phyloP scores from a whole-genome alignment of 2,888 invertebrate genomes.

The Aphelenchoides bicaudatus region DNA sequence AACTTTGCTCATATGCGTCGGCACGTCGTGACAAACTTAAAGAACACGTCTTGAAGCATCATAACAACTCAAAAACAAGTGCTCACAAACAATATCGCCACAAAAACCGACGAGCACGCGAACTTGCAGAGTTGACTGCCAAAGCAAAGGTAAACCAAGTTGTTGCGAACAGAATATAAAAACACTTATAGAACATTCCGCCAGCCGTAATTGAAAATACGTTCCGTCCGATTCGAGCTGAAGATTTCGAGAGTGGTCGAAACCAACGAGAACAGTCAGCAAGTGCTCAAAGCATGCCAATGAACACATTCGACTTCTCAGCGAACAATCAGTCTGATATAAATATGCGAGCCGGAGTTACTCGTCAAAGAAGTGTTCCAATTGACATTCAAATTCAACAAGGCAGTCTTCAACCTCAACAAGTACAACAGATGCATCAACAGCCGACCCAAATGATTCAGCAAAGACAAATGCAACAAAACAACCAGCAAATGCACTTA shows the following conservation, averaged over 20 bases:
- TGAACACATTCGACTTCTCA: neutral
- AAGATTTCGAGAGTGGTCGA: neutral
- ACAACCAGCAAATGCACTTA: too few relatives aligned
- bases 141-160: conserved; percentile 33
- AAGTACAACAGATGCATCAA: conserved; percentile 11
- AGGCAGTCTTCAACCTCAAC: conserved; percentile 1
- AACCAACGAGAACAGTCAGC: neutral
- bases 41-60: conserved; percentile 65
- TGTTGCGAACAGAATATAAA: neutral
- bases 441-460: too few relatives aligned
- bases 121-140: conserved; percentile 45
- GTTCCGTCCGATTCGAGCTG: conserved; percentile 10
- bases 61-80: conserved; percentile 64
- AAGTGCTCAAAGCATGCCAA: conserved; percentile 8
- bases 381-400: conserved; percentile 13
- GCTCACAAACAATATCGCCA: conserved; percentile 78
- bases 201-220: conserved; percentile 2
- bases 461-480: conserved; percentile 4
- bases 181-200: neutral
- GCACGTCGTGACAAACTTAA: conserved; percentile 70
- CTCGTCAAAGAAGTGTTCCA: conserved; percentile 11
- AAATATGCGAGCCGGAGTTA: neutral
- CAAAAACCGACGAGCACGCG: conserved; percentile 64
- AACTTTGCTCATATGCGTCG: conserved; percentile 70
- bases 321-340: neutral